These are phyloP conservation scores for Megaceryle maxima DNA, from an alignment of 2,113 vertebrate species.

Conservation along the genomic window DNA sequence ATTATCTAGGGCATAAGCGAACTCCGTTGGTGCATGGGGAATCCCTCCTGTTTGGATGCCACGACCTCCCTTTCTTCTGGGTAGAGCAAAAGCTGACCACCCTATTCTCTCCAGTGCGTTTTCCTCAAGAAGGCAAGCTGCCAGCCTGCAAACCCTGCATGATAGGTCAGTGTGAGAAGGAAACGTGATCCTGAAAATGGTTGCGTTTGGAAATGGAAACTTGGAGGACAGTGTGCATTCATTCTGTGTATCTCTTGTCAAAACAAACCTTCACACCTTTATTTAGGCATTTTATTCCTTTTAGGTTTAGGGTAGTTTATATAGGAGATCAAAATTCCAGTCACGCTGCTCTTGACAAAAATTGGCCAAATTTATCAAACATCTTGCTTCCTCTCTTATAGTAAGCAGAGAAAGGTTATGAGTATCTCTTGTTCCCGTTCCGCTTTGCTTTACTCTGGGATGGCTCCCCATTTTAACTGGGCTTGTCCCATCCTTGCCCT, in stretches of 20 bases:
- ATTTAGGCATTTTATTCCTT: neutral
- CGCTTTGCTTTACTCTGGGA: neutral
- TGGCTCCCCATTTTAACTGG: neutral
- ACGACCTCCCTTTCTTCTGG: neutral
- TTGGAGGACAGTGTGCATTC: neutral
- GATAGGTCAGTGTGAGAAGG: neutral
- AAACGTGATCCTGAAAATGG: neutral
- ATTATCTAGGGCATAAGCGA: neutral
- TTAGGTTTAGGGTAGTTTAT: neutral
- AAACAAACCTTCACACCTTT: neutral
- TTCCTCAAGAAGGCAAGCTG: neutral
- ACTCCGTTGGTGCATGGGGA: rapidly evolving
- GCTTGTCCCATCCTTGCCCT: neutral
- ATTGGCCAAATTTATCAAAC: neutral
- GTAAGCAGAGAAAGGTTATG: neutral
- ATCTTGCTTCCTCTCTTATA: rapidly evolving
- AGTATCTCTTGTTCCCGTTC: neutral
- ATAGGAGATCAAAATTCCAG: neutral
- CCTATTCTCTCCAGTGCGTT: rapidly evolving
- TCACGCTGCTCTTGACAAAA: neutral
- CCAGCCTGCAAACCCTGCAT: neutral
- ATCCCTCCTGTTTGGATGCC: neutral
- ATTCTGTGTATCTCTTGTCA: neutral
- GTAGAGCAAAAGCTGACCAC: neutral
- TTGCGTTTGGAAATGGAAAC: neutral